These are phyloP conservation scores for Aleiodes alternator DNA, from an alignment of 2,888 invertebrate species.

Conservation along the genomic window DNA sequence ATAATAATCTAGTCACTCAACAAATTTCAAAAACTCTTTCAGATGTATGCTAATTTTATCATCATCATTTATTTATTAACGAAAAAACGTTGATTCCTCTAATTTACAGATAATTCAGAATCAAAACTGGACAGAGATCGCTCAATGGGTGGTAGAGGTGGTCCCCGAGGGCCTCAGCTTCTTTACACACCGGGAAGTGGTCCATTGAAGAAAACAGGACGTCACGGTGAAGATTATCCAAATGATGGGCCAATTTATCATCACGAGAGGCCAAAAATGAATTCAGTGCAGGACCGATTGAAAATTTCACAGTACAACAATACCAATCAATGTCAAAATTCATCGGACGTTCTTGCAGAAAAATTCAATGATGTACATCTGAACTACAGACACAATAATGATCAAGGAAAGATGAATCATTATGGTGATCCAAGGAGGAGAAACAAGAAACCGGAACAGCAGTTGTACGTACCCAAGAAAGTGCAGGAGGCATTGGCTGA, in stretches of 20 bases:
- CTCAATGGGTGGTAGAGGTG: conserved; percentile 76
- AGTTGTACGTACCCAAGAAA: conserved; percentile 77
- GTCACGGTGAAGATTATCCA: conserved; percentile 80
- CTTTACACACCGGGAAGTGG: conserved; percentile 88
- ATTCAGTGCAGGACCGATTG: conserved; percentile 68
- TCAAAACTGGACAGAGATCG: conserved; percentile 67
- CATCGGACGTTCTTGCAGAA: conserved; percentile 15
- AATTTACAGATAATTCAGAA: conserved; percentile 57
- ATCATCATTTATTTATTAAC: no score
- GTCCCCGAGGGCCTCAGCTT: conserved; percentile 83
- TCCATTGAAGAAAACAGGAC: conserved; percentile 82
- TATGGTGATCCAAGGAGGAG: conserved; percentile 67
- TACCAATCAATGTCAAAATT: conserved; percentile 58
- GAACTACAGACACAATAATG: conserved; percentile 54
- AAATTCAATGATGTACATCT: conserved; percentile 43
- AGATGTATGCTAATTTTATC: no score
- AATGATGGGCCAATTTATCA: conserved; percentile 62
- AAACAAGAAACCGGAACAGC: conserved; percentile 78
- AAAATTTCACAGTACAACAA: conserved; percentile 64
- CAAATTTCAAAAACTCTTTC: no score
- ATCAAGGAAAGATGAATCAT: conserved; percentile 64
- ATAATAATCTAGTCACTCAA: no score
- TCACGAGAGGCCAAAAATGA: conserved; percentile 63
- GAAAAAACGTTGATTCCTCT: not conserved
- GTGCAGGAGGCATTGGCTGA: conserved; percentile 74